Base-by-base conservation (phyloP, 2,113 vertebrate species). In the Psophia crepitans region DNA sequence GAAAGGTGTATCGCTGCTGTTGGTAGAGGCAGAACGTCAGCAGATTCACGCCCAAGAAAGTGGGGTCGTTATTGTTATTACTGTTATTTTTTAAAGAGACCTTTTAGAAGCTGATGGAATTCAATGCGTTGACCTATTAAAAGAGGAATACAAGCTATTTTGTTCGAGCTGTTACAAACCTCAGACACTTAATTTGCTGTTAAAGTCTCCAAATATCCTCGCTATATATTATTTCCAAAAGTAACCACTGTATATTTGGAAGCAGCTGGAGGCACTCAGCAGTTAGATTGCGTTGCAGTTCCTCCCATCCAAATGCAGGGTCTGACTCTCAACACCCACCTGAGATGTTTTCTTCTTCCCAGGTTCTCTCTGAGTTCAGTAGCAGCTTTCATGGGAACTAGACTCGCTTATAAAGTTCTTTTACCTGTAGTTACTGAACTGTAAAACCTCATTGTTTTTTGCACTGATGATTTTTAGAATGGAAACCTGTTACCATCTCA, bases 361-460 rank as follows among this genome's bases (percentile, higher is more conserved):
- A 90, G 76, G 92, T 95, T 88, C 91, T 95, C 91, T 93, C 78
- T 92, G 65, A 90, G 88, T 90, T 92, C 91, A 96, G 94, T 91
- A 97, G 89, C 95, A 91, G 96, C 96, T 98, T 97, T 95, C 64
- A 57, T 43, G 33, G 95, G 96, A 97, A 95, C 86, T 69, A 78
- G 91, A 95, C 94, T 97, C 5, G 93, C 97, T 98, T n/a, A n/a
- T n/a, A n/a, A n/a, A n/a, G n/a, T n/a, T 98, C 95, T 97, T 95
- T 95, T 97, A 98, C 98, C 98, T 98, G 97, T 98, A 98, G 98
- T 98, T 93, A 97, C 98, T 98, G 98, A 99, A 98, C 98, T 98
- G 98, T 98, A 95, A 98, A 97, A 99, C 99, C 99, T 99, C 98
- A 98, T 98, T 98, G 98, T 99, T 98, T 96, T 99, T 98, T 98